These are phyloP conservation scores for Datnioides undecimradiatus DNA, from an alignment of 2,113 vertebrate genomes.

Conservation along the genomic window DNA sequence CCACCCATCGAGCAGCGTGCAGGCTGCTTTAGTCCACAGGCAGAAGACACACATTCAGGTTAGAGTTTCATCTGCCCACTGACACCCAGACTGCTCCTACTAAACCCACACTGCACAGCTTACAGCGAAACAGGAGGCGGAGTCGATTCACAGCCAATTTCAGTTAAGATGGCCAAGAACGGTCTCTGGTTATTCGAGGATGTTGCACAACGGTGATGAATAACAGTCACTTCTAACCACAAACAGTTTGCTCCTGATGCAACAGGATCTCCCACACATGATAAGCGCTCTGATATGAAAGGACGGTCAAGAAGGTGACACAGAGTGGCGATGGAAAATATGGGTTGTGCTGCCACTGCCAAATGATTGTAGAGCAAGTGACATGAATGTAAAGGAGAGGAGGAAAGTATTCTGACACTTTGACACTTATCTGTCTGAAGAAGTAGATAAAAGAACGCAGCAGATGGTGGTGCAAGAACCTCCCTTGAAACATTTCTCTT, in stretches of 20 bases:
- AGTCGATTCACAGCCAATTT: constrained; percentile 55
- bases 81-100: constrained; percentile 47
- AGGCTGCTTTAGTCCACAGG: constrained; percentile 61
- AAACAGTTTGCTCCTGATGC: constrained; percentile 78
- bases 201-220: constrained; percentile 80
- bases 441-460: constrained; percentile 35
- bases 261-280: constrained; percentile 68
- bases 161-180: constrained; percentile 69
- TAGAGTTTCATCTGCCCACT: constrained; percentile 59
- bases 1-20: constrained; percentile 40
- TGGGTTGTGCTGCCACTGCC: neutral
- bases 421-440: constrained; percentile 39
- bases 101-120: constrained; percentile 46
- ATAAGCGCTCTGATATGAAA: constrained; percentile 44
- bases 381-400: constrained; percentile 7
- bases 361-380: constrained; percentile 12
- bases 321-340: constrained; percentile 21
- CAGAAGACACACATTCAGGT: constrained; percentile 53
- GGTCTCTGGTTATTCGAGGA: constrained; percentile 71
- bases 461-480: constrained; percentile 46
- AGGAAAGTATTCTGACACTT: constrained; percentile 25
- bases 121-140: constrained; percentile 49
- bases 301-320: constrained; percentile 32
- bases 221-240: constrained; percentile 76
- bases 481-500: constrained; percentile 44